A percentile compares a stretch with the other conserved stretches of the same genome.
phyloP scores from a whole-genome alignment of 2,797 vertebrate species.

The Sciurus vulgaris region DNA sequence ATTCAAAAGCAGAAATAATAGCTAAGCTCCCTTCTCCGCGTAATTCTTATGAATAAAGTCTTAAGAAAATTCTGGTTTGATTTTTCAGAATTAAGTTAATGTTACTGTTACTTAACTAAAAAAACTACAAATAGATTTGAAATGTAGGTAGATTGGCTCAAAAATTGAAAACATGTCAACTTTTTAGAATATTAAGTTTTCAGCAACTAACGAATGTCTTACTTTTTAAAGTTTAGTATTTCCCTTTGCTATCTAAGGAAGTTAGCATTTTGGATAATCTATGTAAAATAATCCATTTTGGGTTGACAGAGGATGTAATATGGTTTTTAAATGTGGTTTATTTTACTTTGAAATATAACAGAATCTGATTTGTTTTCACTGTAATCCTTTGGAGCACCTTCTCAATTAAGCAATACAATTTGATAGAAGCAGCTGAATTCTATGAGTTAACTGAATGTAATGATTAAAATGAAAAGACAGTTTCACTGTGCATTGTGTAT shows the following conservation, averaged over 20 bases:
- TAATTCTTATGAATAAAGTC: not conserved
- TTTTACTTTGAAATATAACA: conserved; percentile 57
- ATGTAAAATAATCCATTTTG: conserved; percentile 15
- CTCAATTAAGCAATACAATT: conserved; percentile 31
- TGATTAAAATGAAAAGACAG: conserved; percentile 21
- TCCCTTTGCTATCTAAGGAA: conserved; percentile 39
- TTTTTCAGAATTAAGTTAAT: conserved; percentile 62
- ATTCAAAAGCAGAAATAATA: conserved; percentile 29
- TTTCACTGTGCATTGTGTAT: not conserved
- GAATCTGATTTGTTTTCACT: conserved; percentile 23
- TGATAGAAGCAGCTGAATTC: not conserved
- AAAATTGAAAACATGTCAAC: conserved; percentile 25
- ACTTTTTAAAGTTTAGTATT: conserved; percentile 23
- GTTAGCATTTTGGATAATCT: not conserved
- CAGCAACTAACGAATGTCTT: conserved; percentile 8
- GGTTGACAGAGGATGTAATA: not conserved
- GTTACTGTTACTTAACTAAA: conserved; percentile 20
- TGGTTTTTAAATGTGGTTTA: conserved; percentile 38
- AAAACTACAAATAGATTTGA: conserved; percentile 50
- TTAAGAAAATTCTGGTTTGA: conserved; percentile 15
- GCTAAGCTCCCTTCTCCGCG: not conserved
- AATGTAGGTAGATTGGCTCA: conserved; percentile 34
- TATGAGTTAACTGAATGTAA: not conserved
- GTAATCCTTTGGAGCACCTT: conserved; percentile 33
- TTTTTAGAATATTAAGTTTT: conserved; percentile 48